Evolutionary conservation across 2,888 invertebrate genomes (phyloP).

Genomic region (Entomobrya multifasciata): DNA sequence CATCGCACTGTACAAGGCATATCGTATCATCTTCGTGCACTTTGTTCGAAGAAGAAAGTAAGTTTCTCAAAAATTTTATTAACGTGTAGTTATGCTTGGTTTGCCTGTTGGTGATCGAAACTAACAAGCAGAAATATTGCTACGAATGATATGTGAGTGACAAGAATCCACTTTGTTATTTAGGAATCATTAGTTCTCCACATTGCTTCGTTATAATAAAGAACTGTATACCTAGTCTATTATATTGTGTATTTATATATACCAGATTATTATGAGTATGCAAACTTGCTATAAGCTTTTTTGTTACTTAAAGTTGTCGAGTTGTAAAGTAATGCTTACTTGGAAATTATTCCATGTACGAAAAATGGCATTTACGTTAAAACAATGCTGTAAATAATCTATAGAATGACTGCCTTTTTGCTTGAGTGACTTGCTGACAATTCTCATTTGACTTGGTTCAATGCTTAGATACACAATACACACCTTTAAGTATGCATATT

Average conservation of each 20-base stretch:
- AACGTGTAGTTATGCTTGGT: conserved; percentile 22
- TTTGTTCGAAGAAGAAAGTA: background rate
- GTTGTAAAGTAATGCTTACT: background rate
- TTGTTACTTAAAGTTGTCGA: conserved; percentile 5
- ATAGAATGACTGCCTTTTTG: conserved; percentile 60
- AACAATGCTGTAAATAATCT: conserved; percentile 68
- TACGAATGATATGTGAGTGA: conserved; percentile 73
- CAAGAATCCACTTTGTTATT: conserved; percentile 58
- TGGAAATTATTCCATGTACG: background rate
- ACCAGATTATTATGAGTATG: background rate
- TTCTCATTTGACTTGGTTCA: conserved; percentile 58
- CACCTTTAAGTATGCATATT: background rate
- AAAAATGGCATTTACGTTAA: conserved; percentile 36
- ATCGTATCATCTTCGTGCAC: background rate
- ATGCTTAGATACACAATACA: conserved; percentile 25
- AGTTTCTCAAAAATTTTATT: conserved; percentile 9
- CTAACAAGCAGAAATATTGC: conserved; percentile 72
- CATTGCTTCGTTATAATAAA: background rate
- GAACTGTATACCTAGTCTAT: too few species aligned
- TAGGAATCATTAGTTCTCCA: conserved; percentile 45
- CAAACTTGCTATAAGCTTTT: background rate
- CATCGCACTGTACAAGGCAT: background rate
- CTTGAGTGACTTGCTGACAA: conserved; percentile 65
- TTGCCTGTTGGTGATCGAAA: conserved; percentile 45
- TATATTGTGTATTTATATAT: too few species aligned